phyloP scores from a whole-genome alignment of 2,888 invertebrate genomes.

The Platycheirus rosarum region DNA sequence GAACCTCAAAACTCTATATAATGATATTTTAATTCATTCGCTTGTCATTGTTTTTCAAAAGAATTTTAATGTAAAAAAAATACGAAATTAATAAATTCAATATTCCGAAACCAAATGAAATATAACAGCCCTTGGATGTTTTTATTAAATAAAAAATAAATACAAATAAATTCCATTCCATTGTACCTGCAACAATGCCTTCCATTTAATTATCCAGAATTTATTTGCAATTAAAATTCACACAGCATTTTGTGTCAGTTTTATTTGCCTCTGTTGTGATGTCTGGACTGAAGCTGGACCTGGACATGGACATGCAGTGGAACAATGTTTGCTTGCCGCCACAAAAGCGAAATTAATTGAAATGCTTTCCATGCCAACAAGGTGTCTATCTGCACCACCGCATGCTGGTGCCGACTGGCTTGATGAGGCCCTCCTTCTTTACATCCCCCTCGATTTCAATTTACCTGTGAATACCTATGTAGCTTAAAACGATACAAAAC shows the following conservation, averaged over 20 bases:
- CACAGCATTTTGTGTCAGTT: conserved; percentile 37
- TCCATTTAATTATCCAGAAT: conserved; percentile 65
- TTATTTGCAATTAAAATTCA: conserved; percentile 69
- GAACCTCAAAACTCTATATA: too few species aligned
- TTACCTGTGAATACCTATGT: conserved; percentile 13
- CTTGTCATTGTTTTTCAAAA: too few species aligned
- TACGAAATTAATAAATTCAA: too few species aligned
- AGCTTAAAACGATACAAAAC: conserved; percentile 33
- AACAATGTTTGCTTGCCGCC: conserved; percentile 51
- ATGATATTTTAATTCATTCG: too few species aligned
- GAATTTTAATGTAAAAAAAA: too few species aligned
- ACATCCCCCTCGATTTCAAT: conserved; percentile 10
- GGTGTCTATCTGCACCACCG: conserved; percentile 20
- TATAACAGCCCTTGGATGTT: too few species aligned
- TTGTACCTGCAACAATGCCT: conserved; percentile 34
- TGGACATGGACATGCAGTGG: conserved; percentile 53
- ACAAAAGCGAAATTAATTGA: conserved; percentile 70
- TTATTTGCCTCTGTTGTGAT: conserved; percentile 26
- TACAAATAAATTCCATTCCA: too few species aligned
- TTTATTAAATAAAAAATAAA: too few species aligned
- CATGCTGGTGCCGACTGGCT: background rate
- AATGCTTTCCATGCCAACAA: conserved; percentile 51
- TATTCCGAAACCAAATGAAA: background rate
- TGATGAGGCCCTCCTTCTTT: background rate
- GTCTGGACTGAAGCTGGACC: conserved; percentile 42